A percentile compares a stretch with the other conserved stretches of the same genome.
Conservation (phyloP, 2,113 vertebrate species). For the Muntiacus muntjak region DNA sequence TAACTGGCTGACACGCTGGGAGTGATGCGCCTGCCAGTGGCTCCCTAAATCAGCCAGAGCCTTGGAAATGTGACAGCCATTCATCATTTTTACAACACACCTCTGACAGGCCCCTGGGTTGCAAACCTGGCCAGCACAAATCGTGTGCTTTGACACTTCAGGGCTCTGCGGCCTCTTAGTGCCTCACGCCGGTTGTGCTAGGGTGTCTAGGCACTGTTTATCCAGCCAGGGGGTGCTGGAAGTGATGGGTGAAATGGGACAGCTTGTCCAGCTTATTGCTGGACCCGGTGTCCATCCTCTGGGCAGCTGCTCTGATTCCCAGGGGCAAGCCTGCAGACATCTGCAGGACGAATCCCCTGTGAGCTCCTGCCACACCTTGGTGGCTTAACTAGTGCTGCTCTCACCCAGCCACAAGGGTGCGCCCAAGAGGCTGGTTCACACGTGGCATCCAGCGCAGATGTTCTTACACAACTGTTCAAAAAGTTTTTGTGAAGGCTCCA, state of each 20-base stretch:
- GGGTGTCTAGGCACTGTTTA: background rate
- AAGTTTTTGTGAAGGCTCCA: background rate
- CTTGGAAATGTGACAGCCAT: slow-evolving; percentile 63
- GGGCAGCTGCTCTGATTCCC: background rate
- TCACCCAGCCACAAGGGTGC: background rate
- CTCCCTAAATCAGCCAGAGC: slow-evolving; percentile 71
- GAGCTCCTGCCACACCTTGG: background rate
- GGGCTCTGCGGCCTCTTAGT: background rate
- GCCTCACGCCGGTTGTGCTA: background rate
- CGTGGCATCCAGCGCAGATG: too few relatives aligned
- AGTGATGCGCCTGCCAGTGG: slow-evolving; percentile 71
- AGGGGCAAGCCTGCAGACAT: background rate
- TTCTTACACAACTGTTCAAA: background rate
- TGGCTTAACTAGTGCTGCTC: background rate
- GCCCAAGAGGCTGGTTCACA: background rate
- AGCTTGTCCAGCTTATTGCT: background rate
- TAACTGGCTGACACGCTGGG: slow-evolving; percentile 72
- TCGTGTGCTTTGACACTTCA: background rate
- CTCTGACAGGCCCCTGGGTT: slow-evolving; percentile 53
- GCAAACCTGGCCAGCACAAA: background rate
- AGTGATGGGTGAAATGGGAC: background rate
- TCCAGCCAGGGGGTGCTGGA: background rate
- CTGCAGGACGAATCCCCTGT: background rate
- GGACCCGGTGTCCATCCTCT: background rate
- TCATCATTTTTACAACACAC: slow-evolving; percentile 71